phyloP scores from a whole-genome alignment of 2,113 vertebrate species.

The Monarcha castaneiventris region DNA sequence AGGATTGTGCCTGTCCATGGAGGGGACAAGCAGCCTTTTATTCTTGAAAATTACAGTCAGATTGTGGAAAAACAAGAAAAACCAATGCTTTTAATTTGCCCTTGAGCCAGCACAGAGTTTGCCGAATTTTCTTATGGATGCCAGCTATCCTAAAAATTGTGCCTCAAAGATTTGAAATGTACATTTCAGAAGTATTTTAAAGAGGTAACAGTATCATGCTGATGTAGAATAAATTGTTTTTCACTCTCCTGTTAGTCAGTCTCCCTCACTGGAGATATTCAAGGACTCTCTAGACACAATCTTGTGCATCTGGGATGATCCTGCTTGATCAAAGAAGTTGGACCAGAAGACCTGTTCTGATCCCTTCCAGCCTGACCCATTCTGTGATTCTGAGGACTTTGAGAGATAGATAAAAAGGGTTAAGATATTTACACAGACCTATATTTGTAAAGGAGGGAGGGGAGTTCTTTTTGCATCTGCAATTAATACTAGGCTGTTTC shows the following conservation, averaged over 20 bases:
- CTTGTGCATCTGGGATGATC: not conserved
- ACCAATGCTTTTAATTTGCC: not conserved
- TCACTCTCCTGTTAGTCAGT: not conserved
- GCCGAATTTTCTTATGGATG: not conserved
- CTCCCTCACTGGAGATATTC: not conserved
- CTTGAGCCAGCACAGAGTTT: not conserved
- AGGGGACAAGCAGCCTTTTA: not conserved
- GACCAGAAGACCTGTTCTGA: not conserved
- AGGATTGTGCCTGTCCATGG: not conserved
- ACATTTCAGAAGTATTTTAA: not conserved
- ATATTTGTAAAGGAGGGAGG: not conserved
- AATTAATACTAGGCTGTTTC: not conserved
- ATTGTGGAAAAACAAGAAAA: not conserved
- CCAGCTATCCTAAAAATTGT: not conserved
- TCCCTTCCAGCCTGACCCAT: not conserved
- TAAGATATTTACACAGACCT: not conserved
- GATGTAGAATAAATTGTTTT: not conserved
- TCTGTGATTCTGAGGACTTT: not conserved
- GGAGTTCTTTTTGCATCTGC: not conserved
- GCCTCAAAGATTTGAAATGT: not conserved
- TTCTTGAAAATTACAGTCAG: not conserved
- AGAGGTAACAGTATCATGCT: not conserved
- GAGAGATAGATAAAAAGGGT: not conserved
- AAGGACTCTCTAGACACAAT: not conserved
- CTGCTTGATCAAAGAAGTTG: not conserved